These are phyloP conservation scores for Chamaetylas fuelleborni DNA, from an alignment of 2,113 vertebrate species.

Conservation along the genomic window DNA sequence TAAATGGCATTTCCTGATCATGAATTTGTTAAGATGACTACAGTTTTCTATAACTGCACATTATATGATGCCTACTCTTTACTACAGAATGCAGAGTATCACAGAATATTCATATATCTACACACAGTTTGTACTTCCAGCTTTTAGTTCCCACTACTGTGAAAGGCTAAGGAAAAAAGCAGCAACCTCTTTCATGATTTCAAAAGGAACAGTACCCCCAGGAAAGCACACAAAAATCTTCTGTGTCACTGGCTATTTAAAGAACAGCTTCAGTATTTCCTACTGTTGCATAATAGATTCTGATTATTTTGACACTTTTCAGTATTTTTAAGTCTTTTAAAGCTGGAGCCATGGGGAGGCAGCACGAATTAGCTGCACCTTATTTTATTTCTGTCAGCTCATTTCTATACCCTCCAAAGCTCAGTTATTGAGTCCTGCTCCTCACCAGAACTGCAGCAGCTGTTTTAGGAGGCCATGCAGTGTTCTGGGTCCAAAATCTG, in stretches of 20 bases:
- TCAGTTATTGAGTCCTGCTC: not conserved
- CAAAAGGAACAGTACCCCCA: not conserved
- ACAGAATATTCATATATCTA: not conserved
- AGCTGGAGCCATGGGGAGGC: not conserved
- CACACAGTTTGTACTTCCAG: not conserved
- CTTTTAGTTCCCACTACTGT: not conserved
- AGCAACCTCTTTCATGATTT: not conserved
- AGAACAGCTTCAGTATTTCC: constrained; percentile 1
- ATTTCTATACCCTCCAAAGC: not conserved
- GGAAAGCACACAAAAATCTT: not conserved
- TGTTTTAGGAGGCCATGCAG: not conserved
- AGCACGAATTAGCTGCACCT: not conserved
- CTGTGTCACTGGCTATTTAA: not conserved
- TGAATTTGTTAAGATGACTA: not conserved
- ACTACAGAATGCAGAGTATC: not conserved
- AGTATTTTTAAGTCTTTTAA: not conserved
- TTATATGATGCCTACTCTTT: not conserved
- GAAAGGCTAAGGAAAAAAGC: not conserved
- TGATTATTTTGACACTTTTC: not conserved
- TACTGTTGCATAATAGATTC: not conserved
- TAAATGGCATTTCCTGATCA: not conserved
- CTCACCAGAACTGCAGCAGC: not conserved
- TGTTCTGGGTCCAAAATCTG: not conserved
- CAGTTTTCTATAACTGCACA: not conserved
- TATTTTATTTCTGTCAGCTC: not conserved